These are phyloP conservation scores for Procavia capensis DNA, from an alignment of 2,113 vertebrate species.

Conservation along the genomic window DNA sequence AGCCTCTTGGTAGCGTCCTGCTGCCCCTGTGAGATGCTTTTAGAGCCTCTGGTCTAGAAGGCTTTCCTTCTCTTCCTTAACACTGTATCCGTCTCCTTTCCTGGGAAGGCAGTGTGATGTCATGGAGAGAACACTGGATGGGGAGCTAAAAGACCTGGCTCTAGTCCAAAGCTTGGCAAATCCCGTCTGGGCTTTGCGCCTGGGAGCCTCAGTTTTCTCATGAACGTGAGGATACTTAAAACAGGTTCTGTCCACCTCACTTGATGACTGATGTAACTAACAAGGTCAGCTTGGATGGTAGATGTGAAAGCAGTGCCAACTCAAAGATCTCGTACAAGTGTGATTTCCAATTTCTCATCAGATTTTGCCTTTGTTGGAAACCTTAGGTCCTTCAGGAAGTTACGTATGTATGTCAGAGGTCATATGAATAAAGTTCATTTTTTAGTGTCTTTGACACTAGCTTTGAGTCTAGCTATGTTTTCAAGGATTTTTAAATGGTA, in stretches of 20 bases:
- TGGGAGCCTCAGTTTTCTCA: neutral
- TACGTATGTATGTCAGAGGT: neutral
- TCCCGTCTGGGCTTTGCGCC: neutral
- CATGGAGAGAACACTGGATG: neutral
- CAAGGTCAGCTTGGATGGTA: neutral
- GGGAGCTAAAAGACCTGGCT: neutral
- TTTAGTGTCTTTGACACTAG: neutral
- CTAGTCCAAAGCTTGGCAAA: neutral
- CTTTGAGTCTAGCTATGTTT: neutral
- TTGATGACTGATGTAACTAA: neutral
- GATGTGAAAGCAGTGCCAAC: neutral
- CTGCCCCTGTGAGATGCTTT: neutral
- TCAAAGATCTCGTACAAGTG: neutral
- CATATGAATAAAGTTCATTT: neutral
- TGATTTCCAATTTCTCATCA: neutral
- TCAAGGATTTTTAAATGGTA: neutral
- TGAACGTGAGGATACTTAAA: neutral
- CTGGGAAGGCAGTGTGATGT: neutral
- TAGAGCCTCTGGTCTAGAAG: neutral
- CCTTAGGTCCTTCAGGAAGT: neutral
- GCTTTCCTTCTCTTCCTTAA: neutral
- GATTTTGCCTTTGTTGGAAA: neutral
- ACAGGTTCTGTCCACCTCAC: neutral
- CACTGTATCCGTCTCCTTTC: neutral
- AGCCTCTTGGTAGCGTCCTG: neutral